Percentiles rank a stretch among this genome's conserved stretches.
phyloP scores from a whole-genome alignment of 2,113 vertebrate species.

The Mormoops blainvillei region DNA sequence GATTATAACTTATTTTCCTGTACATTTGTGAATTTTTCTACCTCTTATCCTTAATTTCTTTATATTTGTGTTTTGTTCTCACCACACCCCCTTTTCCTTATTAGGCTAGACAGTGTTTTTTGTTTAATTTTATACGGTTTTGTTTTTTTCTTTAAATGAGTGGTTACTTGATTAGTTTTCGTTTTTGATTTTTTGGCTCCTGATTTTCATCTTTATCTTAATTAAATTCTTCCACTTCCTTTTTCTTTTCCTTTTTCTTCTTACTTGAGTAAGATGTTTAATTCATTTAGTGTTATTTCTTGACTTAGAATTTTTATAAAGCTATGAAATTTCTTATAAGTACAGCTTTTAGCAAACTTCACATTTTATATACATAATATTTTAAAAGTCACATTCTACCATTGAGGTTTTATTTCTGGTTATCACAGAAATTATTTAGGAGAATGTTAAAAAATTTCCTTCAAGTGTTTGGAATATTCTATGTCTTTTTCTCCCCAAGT shows the following conservation, averaged over 20 bases:
- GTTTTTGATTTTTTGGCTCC: neutral
- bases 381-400: neutral
- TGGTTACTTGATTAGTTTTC: neutral
- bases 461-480: neutral
- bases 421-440: conserved; percentile 12
- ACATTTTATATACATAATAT: neutral
- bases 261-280: neutral
- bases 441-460: neutral
- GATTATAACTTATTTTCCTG: neutral
- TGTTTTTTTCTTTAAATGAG: neutral
- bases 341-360: conserved; percentile 13
- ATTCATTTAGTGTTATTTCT: neutral
- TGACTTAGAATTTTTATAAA: neutral
- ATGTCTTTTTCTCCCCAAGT: neutral
- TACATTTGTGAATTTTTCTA: neutral
- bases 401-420: neutral
- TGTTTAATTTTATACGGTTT: neutral
- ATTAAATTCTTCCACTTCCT: neutral
- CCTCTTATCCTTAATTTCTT: neutral
- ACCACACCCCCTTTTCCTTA: neutral
- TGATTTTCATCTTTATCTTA: neutral
- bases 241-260: neutral
- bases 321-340: neutral
- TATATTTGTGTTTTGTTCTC: neutral
- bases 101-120: neutral